phyloP scores from a whole-genome alignment of 2,888 invertebrate species.

The Smittia sp. region DNA sequence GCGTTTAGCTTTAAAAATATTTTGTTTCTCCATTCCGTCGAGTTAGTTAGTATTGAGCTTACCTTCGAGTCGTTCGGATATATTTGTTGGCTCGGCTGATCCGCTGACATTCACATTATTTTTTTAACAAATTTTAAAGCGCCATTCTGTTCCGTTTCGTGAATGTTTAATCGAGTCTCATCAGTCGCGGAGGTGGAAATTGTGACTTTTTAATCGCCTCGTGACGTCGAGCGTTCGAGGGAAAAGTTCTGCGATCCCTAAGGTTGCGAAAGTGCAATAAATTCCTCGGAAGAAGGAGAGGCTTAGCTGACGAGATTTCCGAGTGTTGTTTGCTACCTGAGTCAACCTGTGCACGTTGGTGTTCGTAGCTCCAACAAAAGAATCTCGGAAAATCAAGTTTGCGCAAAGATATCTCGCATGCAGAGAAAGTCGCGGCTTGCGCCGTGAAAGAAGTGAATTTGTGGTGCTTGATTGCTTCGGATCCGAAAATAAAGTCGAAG shows the following conservation, averaged over 20 bases:
- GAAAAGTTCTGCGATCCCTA: neutral
- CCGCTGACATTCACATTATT: neutral
- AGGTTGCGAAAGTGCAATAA: neutral
- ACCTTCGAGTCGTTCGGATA: neutral
- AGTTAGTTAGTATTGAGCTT: neutral
- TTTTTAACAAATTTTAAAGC: neutral
- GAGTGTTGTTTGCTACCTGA: too few relatives aligned
- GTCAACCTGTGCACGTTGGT: too few relatives aligned
- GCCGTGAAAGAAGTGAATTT: neutral
- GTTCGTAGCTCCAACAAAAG: neutral
- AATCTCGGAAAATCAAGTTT: constrained; percentile 3
- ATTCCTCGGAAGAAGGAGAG: neutral
- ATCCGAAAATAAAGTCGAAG: neutral
- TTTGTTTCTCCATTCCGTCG: neutral
- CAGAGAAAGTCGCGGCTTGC: neutral
- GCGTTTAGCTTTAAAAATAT: neutral
- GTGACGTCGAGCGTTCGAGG: neutral
- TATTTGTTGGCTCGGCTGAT: neutral
- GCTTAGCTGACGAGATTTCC: too few relatives aligned
- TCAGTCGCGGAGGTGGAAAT: neutral
- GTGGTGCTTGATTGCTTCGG: neutral
- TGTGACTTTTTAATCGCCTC: neutral
- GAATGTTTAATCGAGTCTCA: neutral
- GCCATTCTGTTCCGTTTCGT: constrained; percentile 1
- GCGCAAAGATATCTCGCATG: neutral